Evolutionary conservation across 2,113 vertebrate genomes (phyloP).

Genomic region (Corynorhinus townsendii): DNA sequence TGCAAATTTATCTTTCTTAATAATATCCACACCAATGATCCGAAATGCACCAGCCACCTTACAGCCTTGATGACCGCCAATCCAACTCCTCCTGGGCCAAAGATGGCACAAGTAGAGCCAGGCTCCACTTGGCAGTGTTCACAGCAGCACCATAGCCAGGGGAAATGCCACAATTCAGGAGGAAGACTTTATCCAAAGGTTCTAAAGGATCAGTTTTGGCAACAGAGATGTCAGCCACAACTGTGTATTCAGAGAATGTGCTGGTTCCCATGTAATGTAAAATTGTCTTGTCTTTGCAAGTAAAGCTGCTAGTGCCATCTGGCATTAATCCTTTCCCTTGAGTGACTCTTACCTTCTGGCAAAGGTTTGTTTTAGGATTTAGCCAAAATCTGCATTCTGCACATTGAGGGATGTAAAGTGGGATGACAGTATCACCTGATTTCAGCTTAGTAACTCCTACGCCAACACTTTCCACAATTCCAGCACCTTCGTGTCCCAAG

Average conservation of each 20-base stretch:
- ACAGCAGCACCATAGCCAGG: slow-evolving; percentile 85
- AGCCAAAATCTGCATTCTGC: slow-evolving; percentile 87
- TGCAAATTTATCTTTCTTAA: slow-evolving; percentile 84
- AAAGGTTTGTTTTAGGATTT: slow-evolving; percentile 87
- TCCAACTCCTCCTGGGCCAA: slow-evolving; percentile 85
- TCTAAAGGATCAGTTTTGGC: slow-evolving; percentile 83
- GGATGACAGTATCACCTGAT: slow-evolving; percentile 85
- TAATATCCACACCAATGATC: slow-evolving; percentile 82
- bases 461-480: slow-evolving; percentile 87
- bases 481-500: slow-evolving; percentile 85
- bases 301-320: slow-evolving; percentile 89
- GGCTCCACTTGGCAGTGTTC: slow-evolving; percentile 85
- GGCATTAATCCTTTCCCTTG: slow-evolving; percentile 90
- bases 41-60: slow-evolving; percentile 82
- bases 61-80: slow-evolving; percentile 84
- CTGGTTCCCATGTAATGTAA: slow-evolving; percentile 88
- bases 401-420: slow-evolving; percentile 85
- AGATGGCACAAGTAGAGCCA: slow-evolving; percentile 83
- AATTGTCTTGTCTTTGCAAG: slow-evolving; percentile 84
- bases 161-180: slow-evolving; percentile 86
- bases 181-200: slow-evolving; percentile 85
- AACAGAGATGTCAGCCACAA: slow-evolving; percentile 85
- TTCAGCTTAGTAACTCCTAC: slow-evolving; percentile 95
- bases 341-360: slow-evolving; percentile 87
- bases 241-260: slow-evolving; percentile 86